Evolutionary conservation across 2,888 invertebrate species (phyloP), one percentile per base, ranked within the genome.

Genomic region (Eristalis arbustorum): DNA sequence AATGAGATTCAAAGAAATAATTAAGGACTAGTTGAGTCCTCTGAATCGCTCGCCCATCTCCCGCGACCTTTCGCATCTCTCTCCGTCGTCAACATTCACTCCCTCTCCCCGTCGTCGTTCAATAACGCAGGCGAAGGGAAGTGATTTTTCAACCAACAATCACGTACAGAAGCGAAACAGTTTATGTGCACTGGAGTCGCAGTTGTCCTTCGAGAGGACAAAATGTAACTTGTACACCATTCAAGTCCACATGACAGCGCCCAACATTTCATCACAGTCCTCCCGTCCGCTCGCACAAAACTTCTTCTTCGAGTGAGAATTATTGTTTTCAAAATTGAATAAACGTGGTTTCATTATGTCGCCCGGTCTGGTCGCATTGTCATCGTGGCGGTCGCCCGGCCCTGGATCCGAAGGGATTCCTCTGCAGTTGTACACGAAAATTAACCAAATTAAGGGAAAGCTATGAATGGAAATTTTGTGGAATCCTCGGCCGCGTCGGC

Each of bases 261-360:
- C 64, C 14, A 23, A 10, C 42, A 42, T 49, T 18, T 13, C 37
- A 13, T 37, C 18, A n/a, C 28, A 14, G 10, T 5, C 25, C 2
- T 10, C 56, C 25, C 23, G 25, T 6, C 11, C n/a, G 37, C 23
- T 8, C 23, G 59, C 14, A 11, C 3, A 68, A 81, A 82, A 85
- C 73, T 85, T 74, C 73, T 85, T 74, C 68, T 37, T 81, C 69
- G 56, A 85, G 69, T 81, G 62, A 76, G 56, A 81, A 81, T 69
- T 73, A 77, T 77, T 81, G 62, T 82, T 82, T 82, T 62, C 34
- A 40, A 77, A 85, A 85, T 85, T 85, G 69, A 85, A 85, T 85
- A 77, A 85, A 78, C 77, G 56, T 77, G 69, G 68, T n/a, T 63
- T 64, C 61, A 72, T 80, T 68, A 61, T 57, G 59, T 62, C 76